phyloP scores from a whole-genome alignment of 2,113 vertebrate genomes.

The Rhegmatorhina hoffmannsi region DNA sequence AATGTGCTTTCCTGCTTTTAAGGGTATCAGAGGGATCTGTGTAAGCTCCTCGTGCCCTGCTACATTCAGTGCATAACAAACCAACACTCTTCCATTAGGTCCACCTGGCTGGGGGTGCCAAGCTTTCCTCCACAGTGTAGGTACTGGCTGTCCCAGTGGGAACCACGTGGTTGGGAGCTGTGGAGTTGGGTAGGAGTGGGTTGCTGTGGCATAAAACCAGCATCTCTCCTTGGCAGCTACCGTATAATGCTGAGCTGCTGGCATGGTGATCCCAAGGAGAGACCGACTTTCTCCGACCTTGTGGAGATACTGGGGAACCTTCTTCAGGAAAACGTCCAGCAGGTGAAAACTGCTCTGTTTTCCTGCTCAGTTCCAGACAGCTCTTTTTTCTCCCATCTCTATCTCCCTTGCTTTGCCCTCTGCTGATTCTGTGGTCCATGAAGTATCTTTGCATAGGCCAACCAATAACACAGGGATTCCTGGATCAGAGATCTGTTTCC shows the following conservation, averaged over 20 bases:
- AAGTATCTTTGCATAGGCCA: neutral
- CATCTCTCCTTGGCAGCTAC: slow-evolving; percentile 79
- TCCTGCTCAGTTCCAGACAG: neutral
- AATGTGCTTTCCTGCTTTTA: neutral
- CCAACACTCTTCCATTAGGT: neutral
- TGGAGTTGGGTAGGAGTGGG: neutral
- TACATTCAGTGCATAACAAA: neutral
- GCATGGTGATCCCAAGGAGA: slow-evolving; percentile 92
- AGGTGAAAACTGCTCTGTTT: slow-evolving; percentile 75
- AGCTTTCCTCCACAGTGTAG: neutral
- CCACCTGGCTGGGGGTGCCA: neutral
- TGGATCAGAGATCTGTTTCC: neutral
- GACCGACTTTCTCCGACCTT: slow-evolving; percentile 89
- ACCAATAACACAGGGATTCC: neutral
- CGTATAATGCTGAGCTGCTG: slow-evolving; percentile 96
- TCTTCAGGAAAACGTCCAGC: slow-evolving; percentile 86
- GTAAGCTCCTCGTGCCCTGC: neutral
- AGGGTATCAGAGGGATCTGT: neutral
- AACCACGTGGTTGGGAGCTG: neutral
- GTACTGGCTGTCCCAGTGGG: neutral
- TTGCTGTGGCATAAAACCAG: neutral
- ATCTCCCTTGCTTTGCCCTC: neutral
- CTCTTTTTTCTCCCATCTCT: neutral
- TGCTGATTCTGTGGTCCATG: neutral
- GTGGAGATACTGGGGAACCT: slow-evolving; percentile 93